Percentiles rank a stretch among this genome's conserved stretches.
Evolutionary conservation across 2,888 invertebrate genomes (phyloP).

Genomic region (Augiades crinisus): DNA sequence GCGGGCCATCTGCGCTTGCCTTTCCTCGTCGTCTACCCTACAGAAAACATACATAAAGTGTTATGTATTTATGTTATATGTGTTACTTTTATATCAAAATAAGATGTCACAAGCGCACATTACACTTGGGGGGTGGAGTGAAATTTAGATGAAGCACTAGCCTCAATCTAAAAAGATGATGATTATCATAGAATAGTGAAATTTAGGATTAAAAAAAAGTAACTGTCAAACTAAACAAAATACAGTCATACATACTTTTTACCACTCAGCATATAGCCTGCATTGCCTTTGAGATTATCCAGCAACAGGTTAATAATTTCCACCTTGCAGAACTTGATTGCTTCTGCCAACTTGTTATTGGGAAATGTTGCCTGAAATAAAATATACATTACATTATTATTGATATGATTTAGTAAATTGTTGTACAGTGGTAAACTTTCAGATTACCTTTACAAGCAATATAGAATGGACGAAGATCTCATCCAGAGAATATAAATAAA

Average conservation of each 20-base stretch:
- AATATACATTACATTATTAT: not conserved
- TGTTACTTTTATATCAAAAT: too few species aligned
- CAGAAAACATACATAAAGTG: not conserved
- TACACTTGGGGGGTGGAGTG: not conserved
- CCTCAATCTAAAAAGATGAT: not conserved
- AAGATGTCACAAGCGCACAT: not conserved
- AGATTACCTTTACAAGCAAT: too few species aligned
- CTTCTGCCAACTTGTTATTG: conserved; percentile 88
- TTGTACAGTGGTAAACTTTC: too few species aligned
- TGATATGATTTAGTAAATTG: too few species aligned
- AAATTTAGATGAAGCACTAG: too few species aligned
- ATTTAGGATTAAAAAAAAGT: too few species aligned
- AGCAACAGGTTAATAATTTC: conserved; percentile 89
- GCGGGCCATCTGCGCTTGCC: conserved; percentile 38
- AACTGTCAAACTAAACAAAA: not conserved
- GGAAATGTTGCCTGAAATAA: conserved; percentile 87
- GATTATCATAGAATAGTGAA: too few species aligned
- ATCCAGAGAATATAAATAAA: too few species aligned
- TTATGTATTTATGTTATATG: too few species aligned
- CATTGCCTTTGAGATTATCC: conserved; percentile 75
- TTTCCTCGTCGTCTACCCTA: conserved; percentile 39
- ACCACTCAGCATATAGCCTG: conserved; percentile 42
- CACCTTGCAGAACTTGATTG: conserved; percentile 89
- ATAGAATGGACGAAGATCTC: too few species aligned
- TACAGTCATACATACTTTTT: conserved; percentile 49